Base-by-base conservation (phyloP, 2,888 invertebrate species). In the Conus canariensis region DNA sequence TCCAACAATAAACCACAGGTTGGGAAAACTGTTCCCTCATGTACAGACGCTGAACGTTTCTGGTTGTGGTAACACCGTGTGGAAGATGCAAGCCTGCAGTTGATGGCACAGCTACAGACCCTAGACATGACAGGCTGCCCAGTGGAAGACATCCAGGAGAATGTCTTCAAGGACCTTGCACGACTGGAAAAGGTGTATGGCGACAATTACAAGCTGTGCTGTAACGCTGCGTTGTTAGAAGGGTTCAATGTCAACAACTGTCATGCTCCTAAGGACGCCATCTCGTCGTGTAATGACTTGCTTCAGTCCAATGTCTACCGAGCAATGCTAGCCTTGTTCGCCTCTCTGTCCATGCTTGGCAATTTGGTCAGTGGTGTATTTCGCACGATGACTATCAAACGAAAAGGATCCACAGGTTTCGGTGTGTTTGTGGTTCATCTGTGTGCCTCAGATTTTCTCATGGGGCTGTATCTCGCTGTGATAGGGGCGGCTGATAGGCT, bases 381-480 rank as follows among this genome's bases (percentile, higher is more conserved):
- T 14, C 82, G 90, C 1, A 8, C 88, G 14, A 22, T 90, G 9
- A 30, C 88, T 14, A 70, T 10, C 8, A 58, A 22, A 22, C 30
- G 12, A 25, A 16, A 9, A 1, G 74, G 22, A 5, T n/a, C n/a
- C 16, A 80, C 80, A 6, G 85, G 90, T 22, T 90, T 83, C n/a
- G 85, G 86, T 19, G 86, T 88, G 19, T 89, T 92, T 45, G 90
- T 92, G 8, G 82, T 89, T 3, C 89, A 90, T 67, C 85, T 92
- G 74, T 87, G 90, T 64, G 30, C 86, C 0, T 91, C 92, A 22
- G 90, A 92, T 12, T 91, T 93, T 60, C 91, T 91, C 14, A 94
- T 94, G 94, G 94, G 94, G 0, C 70, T 93, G 8, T 94, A 94
- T 87, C 88, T 94, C 89, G 77, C 92, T 4, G 92, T 92, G 14